phyloP scores from a whole-genome alignment of 2,113 vertebrate species.

The Barnardius zonarius region DNA sequence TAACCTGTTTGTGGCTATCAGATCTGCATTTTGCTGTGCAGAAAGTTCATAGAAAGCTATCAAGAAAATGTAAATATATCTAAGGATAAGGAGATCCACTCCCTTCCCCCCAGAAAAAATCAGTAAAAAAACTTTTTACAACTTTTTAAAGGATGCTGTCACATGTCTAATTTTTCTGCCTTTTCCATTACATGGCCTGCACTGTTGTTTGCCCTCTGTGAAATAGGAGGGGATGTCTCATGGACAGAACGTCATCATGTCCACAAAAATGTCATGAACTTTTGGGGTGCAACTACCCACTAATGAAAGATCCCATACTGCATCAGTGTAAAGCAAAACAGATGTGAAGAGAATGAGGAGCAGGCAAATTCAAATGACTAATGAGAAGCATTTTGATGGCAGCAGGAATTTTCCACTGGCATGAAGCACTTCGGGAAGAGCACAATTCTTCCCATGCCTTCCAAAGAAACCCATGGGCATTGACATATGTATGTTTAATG shows the following conservation, averaged over 20 bases:
- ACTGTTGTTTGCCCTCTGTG: background rate
- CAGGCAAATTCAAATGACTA: background rate
- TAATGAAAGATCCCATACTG: background rate
- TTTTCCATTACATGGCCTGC: background rate
- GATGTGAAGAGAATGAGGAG: background rate
- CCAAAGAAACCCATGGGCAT: background rate
- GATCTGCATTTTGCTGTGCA: background rate
- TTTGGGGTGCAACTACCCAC: background rate
- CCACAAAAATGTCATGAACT: background rate
- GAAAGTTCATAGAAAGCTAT: background rate
- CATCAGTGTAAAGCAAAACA: background rate
- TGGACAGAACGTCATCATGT: background rate
- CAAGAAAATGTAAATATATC: background rate
- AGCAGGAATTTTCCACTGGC: background rate
- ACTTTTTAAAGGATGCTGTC: background rate
- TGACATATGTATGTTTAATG: background rate
- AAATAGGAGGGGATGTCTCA: background rate
- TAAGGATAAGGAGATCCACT: background rate
- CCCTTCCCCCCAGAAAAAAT: no score
- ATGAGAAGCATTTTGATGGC: background rate
- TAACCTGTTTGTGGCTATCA: background rate
- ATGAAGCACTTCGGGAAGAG: background rate
- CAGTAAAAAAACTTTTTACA: background rate
- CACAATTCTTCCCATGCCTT: background rate
- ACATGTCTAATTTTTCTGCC: background rate